Percentiles rank a stretch among this genome's conserved stretches.
Evolutionary conservation across 1,140 invertebrate genomes (phyloP).

Genomic region (Charaxes varanes): DNA sequence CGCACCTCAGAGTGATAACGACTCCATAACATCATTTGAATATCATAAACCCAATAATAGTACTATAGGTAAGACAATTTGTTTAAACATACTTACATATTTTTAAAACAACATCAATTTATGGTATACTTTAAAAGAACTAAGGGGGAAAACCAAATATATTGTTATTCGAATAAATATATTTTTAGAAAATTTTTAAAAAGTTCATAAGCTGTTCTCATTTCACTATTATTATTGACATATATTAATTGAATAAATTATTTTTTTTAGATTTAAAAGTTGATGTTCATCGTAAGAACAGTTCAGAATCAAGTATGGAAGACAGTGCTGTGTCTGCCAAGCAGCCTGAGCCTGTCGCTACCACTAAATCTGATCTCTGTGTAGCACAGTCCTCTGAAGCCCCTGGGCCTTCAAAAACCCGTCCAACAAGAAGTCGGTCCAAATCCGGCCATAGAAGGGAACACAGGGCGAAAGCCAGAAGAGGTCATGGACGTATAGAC

Average conservation of each 20-base stretch:
- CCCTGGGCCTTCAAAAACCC: constrained; percentile 46
- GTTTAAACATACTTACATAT: neutral
- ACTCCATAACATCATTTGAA: constrained; percentile 78
- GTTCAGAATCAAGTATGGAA: constrained; percentile 85
- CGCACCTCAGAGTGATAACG: constrained; percentile 68
- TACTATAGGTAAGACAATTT: constrained; percentile 77
- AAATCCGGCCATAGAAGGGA: constrained; percentile 53
- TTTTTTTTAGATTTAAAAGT: constrained; percentile 86
- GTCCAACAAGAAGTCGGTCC: constrained; percentile 45
- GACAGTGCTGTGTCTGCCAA: constrained; percentile 53
- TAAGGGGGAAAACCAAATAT: too few species aligned
- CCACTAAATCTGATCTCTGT: constrained; percentile 57
- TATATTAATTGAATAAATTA: constrained; percentile 6
- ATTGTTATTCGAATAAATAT: too few species aligned
- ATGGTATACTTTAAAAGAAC: too few species aligned
- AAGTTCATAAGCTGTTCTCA: neutral
- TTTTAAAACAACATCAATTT: too few species aligned
- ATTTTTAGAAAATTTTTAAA: too few species aligned
- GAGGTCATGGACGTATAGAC: constrained; percentile 53
- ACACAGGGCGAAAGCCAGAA: constrained; percentile 39
- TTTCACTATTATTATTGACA: neutral
- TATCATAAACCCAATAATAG: constrained; percentile 78
- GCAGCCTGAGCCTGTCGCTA: constrained; percentile 39
- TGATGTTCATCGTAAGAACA: constrained; percentile 93
- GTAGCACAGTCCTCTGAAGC: constrained; percentile 38